Percentiles rank a stretch among this genome's conserved stretches.
Conservation (phyloP, 2,888 invertebrate genomes). For the Microctonus aethiopoides region DNA sequence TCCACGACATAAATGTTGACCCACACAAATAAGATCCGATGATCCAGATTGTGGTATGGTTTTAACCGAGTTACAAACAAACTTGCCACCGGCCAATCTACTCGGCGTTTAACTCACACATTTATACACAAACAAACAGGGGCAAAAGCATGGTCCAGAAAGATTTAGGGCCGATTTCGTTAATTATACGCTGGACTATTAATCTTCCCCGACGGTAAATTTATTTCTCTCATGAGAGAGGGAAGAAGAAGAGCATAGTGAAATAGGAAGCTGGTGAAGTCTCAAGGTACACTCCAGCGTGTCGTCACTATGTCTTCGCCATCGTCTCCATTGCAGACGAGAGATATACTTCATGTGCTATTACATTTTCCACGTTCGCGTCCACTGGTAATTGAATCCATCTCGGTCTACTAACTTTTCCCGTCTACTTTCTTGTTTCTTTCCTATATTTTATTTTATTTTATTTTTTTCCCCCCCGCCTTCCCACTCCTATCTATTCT, state of each 20-base stretch:
- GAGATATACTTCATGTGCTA: slow-evolving; percentile 36
- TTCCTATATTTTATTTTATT: neutral
- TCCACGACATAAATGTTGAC: slow-evolving; percentile 5
- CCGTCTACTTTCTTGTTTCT: neutral
- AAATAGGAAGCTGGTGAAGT: slow-evolving; percentile 31
- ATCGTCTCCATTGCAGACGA: slow-evolving; percentile 6
- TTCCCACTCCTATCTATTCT: neutral
- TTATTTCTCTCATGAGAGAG: slow-evolving; percentile 20
- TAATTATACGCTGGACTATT: slow-evolving; percentile 33
- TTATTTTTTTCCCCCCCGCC: slow-evolving; percentile 9
- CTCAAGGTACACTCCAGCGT: slow-evolving; percentile 27
- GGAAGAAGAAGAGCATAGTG: neutral
- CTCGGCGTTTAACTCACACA: slow-evolving; percentile 11
- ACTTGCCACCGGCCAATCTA: slow-evolving; percentile 21
- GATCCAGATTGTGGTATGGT: slow-evolving; percentile 28
- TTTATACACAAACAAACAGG: neutral
- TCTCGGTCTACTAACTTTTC: slow-evolving; percentile 25
- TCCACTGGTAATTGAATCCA: slow-evolving; percentile 33
- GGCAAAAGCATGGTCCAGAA: slow-evolving; percentile 18
- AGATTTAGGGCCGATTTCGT: slow-evolving; percentile 36
- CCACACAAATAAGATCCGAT: slow-evolving; percentile 22
- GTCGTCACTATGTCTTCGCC: slow-evolving; percentile 12
- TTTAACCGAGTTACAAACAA: slow-evolving; percentile 29
- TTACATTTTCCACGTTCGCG: slow-evolving; percentile 32
- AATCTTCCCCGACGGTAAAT: slow-evolving; percentile 27